Evolutionary conservation across 2,113 vertebrate species (phyloP), one percentile per base, ranked within the genome.

Genomic region (Stictonetta naevosa): DNA sequence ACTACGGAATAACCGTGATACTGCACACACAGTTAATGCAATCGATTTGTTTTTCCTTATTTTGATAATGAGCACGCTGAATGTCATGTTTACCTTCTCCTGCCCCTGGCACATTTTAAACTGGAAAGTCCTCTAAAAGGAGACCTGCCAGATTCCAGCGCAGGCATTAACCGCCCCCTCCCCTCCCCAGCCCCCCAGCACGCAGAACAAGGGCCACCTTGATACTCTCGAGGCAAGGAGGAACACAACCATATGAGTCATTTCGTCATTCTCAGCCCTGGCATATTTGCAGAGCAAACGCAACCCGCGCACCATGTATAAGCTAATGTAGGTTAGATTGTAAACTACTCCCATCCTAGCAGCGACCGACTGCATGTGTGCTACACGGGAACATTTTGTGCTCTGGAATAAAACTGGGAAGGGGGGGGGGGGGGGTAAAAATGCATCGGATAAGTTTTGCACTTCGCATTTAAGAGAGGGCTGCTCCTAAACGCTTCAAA

Each of bases 21-120:
- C 73, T 63, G 71, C 75, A 83, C 68, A 89, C 69, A 87, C 56
- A 90, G 62, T 78, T 96, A 97, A 94, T 62, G 59, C 93, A 68
- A 96, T 93, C 4, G 9, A 97, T 92, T 78, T 95, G 97, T 92
- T 93, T 93, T 97, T 92, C 69, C 95, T 79, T 83, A 60, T 94
- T 97, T 93, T 91, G 81, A 95, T 86, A 95, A 90, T 60, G 63
- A 91, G 77, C 90, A 73, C 6, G 18, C 83, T 59, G 86, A 91
- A 92, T 85, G 82, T 67, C 46, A 3, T 83, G 83, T 75, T 95
- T 92, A 93, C 89, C 66, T 92, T 73, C 31, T 44, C n/a, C 77
- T 82, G 85, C 72, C 88, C 87, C 72, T 13, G 4, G 59, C 80
- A 94, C 79, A 60, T 68, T 75, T 83, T 67, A 81, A 92, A 53